Evolutionary conservation across 2,797 vertebrate species (phyloP).

Genomic region (Champsocephalus esox): DNA sequence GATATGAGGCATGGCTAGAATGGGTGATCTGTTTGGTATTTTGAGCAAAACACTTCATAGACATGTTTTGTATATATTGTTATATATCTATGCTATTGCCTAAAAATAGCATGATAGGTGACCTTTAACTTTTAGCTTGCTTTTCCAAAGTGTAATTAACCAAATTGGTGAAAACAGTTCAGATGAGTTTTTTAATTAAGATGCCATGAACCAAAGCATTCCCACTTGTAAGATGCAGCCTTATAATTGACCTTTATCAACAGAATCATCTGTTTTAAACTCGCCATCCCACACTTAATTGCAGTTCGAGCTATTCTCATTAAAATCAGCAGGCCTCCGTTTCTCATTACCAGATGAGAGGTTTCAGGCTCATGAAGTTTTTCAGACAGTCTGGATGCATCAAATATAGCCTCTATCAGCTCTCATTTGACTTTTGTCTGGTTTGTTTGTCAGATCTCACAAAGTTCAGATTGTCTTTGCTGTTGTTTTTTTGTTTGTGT

Average conservation of each 20-base stretch:
- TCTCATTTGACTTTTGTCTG: slow-evolving; percentile 20
- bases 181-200: not conserved
- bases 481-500: slow-evolving; percentile 3
- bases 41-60: no score
- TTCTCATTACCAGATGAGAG: slow-evolving; percentile 18
- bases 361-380: slow-evolving; percentile 15
- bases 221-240: not conserved
- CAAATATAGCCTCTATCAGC: slow-evolving; percentile 15
- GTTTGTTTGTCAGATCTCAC: slow-evolving; percentile 27
- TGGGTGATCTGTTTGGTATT: no score
- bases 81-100: no score
- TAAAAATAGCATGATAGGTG: no score
- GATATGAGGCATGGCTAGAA: no score
- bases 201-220: not conserved
- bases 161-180: not conserved
- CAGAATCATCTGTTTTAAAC: not conserved
- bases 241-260: not conserved
- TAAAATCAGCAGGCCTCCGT: slow-evolving; percentile 22
- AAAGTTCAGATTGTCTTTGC: slow-evolving; percentile 7
- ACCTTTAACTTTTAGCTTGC: slow-evolving; percentile 1
- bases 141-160: not conserved
- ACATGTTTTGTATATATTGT: no score
- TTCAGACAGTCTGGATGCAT: slow-evolving; percentile 6
- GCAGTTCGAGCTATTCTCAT: slow-evolving; percentile 10
- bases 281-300: not conserved